These are phyloP conservation scores for Physocephala rufipes DNA, from an alignment of 2,888 invertebrate genomes.

Conservation along the genomic window DNA sequence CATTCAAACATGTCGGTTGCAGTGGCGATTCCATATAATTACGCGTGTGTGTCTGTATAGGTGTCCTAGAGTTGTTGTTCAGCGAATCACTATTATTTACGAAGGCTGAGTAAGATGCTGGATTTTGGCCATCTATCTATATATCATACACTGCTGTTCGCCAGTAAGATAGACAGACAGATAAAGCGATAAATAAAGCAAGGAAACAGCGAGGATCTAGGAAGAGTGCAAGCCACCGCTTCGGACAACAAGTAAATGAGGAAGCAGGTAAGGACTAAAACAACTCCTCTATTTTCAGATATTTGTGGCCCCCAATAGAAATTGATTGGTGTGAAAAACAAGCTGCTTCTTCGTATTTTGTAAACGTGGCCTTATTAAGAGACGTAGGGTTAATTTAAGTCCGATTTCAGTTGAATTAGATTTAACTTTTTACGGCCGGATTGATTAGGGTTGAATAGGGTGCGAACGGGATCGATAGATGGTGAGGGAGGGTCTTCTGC, in stretches of 20 bases:
- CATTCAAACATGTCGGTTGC: not conserved
- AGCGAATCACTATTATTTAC: constrained; percentile 46
- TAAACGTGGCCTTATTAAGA: constrained; percentile 17
- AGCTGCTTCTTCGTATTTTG: constrained; percentile 28
- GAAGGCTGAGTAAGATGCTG: constrained; percentile 43
- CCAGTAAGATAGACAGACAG: not conserved
- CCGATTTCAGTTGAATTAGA: constrained; percentile 16
- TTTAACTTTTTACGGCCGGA: too few species aligned
- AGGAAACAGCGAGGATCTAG: not conserved
- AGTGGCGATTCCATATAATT: not conserved
- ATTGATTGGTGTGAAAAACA: constrained; percentile 37
- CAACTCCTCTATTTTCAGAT: too few species aligned
- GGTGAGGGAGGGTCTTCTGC: constrained; percentile 1
- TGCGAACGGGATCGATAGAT: not conserved
- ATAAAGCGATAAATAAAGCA: not conserved
- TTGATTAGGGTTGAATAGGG: constrained; percentile 3
- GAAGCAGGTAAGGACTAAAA: not conserved
- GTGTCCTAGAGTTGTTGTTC: constrained; percentile 19
- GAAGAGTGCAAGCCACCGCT: not conserved
- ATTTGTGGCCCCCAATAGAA: too few species aligned
- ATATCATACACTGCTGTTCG: constrained; percentile 40
- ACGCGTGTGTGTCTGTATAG: not conserved
- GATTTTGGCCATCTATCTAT: constrained; percentile 45
- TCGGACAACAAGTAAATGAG: not conserved
- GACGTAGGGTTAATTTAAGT: constrained; percentile 4